Percentiles rank a stretch among this genome's conserved stretches.
Evolutionary conservation across 2,797 vertebrate species (phyloP).

Genomic region (Todus mexicanus): DNA sequence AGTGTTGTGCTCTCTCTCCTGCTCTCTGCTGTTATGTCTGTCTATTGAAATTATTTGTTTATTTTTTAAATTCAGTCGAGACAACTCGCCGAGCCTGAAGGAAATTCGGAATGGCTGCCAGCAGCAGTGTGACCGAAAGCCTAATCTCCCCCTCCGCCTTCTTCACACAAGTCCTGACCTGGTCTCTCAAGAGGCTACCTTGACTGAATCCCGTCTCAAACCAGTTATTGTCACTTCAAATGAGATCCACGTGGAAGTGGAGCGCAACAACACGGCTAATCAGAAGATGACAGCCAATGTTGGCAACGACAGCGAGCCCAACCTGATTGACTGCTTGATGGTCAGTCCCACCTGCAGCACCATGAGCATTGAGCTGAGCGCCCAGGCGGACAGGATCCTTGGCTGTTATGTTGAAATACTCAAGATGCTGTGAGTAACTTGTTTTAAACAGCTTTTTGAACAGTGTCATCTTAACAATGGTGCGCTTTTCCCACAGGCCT

Average conservation of each 20-base stretch:
- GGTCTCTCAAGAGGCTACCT: conserved; percentile 79
- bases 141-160: conserved; percentile 90
- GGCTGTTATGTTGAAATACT: conserved; percentile 97
- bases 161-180: conserved; percentile 87
- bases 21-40: background rate
- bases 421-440: conserved; percentile 95
- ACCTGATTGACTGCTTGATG: conserved; percentile 97
- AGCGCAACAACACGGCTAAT: conserved; percentile 90
- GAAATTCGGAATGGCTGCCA: conserved; percentile 98
- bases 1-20: background rate
- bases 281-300: conserved; percentile 82
- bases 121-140: conserved; percentile 94
- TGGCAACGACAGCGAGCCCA: conserved; percentile 92
- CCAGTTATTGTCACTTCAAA: conserved; percentile 90
- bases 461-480: background rate
- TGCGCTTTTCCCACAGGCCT: background rate
- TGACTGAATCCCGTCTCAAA: conserved; percentile 78
- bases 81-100: conserved; percentile 98
- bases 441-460: background rate
- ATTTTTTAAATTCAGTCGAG: conserved; percentile 79
- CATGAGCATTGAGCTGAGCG: conserved; percentile 95
- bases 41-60: background rate
- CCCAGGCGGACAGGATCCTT: conserved; percentile 94
- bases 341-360: conserved; percentile 94
- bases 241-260: conserved; percentile 95